Evolutionary conservation across 35 echinoderm and acorn worm species (phyloP).

Genomic region (Ophioderma brevispina): DNA sequence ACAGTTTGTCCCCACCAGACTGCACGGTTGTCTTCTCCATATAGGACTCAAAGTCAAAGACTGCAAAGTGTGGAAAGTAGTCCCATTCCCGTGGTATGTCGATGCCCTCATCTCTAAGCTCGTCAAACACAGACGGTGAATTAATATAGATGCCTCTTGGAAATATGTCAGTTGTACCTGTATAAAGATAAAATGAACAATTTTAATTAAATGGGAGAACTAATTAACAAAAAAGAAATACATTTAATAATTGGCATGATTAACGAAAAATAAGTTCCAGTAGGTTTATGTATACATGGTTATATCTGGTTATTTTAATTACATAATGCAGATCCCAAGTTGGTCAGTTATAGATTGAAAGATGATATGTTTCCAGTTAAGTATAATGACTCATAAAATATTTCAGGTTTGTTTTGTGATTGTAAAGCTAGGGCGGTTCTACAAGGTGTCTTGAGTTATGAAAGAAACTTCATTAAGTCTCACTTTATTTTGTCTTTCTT

Average conservation of each 20-base stretch:
- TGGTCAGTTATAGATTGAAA: not conserved
- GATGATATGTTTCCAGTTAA: not conserved
- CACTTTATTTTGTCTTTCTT: too few species aligned
- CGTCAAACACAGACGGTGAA: conserved; percentile 19
- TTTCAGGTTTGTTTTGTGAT: too few species aligned
- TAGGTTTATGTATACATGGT: too few species aligned
- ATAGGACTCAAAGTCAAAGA: conserved; percentile 14
- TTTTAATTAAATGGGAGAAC: too few species aligned
- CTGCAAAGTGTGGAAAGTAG: conserved; percentile 42
- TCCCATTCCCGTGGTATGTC: not conserved
- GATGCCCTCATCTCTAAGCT: conserved; percentile 7
- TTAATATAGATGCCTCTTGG: conserved; percentile 23
- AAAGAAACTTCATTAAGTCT: too few species aligned
- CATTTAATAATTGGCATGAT: too few species aligned
- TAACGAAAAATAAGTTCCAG: too few species aligned
- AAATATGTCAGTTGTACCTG: conserved; percentile 3
- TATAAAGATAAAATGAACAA: not conserved
- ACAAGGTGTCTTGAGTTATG: too few species aligned
- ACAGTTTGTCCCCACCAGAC: not conserved
- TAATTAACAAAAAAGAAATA: too few species aligned
- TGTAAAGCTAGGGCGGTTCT: too few species aligned
- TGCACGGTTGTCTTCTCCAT: not conserved
- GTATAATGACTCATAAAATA: not conserved
- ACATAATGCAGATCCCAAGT: not conserved
- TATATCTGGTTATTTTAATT: too few species aligned